Base-by-base conservation (phyloP, 2,888 invertebrate genomes). In the Dexiosoma caninum region DNA sequence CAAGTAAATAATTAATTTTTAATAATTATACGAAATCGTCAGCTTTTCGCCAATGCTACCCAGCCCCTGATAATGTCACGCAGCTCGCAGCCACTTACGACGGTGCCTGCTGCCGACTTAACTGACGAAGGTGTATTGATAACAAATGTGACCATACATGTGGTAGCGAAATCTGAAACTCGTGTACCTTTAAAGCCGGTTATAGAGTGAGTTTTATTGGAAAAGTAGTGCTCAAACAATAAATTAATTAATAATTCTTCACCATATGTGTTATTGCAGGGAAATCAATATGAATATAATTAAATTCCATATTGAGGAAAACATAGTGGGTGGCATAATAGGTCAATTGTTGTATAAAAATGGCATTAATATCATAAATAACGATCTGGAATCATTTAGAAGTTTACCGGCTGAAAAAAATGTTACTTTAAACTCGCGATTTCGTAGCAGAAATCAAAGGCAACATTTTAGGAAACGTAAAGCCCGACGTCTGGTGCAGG, bases 61-160 rank as follows among this genome's bases (percentile, higher is more conserved):
- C 85, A 86, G 30, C 84, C 87, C 0, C 70, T 87, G 51, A 57
- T 85, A 7, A 82, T 85, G 70, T 84, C 88, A 0, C 87, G 89
- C 2, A 87, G 86, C 21, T 83, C 85, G 0, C 81, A 86, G 49
- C 86, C 89, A 1, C 76, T 87, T 5, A 86, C 87, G 0, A 89
- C 89, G 23, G 83, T 85, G 0, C 86, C 87, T 8, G 84, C 86
- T 0, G 64, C 86, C 0, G 90, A 90, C 44, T 84, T 89, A 0
- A 88, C 86, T 75, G 91, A 91, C 60, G 94, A 94, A 74, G 86
- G 94, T 21, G 93, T 94, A 12, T 91, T 96, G 23, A 92, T 94
- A 6, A 96, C 97, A 1, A 96, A 96, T 85, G 94, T 96, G 0
- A 95, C 96, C 8, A 94, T 96, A 60, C 95, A 96, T 85, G 93